Conservation (phyloP, 23 tunicate species). For the Halocynthia roretzi region DNA sequence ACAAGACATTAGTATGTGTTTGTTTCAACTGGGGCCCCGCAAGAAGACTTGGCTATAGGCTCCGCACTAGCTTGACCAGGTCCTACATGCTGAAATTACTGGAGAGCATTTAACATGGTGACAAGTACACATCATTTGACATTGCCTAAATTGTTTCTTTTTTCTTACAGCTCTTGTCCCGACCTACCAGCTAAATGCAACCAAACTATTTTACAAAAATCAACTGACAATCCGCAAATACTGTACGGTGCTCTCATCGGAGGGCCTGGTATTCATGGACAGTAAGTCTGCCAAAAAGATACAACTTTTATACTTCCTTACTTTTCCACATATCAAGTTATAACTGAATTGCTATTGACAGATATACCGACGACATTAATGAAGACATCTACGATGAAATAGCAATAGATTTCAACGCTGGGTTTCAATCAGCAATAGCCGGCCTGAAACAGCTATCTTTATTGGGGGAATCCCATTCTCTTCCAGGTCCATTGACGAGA, state of each 20-base stretch:
- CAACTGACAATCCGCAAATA: slow-evolving; percentile 17
- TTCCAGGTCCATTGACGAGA: too few species aligned
- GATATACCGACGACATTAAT: slow-evolving; percentile 11
- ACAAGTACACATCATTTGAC: too few species aligned
- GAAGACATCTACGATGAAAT: background rate
- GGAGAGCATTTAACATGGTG: too few species aligned
- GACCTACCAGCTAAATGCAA: slow-evolving; percentile 18
- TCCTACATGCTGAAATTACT: too few species aligned
- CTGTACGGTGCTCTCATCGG: slow-evolving; percentile 51
- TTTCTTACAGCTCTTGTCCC: slow-evolving; percentile 8
- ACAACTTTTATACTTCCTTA: too few species aligned
- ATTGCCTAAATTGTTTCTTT: too few species aligned
- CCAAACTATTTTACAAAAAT: slow-evolving; percentile 2
- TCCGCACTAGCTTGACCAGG: too few species aligned
- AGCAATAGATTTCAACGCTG: slow-evolving; percentile 25
- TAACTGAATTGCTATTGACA: background rate
- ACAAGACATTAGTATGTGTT: too few species aligned
- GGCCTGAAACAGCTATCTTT: slow-evolving; percentile 2
- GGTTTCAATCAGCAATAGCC: slow-evolving; percentile 26
- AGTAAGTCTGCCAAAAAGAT: slow-evolving; percentile 16
- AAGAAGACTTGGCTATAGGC: too few species aligned
- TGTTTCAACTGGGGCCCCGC: too few species aligned
- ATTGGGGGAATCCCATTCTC: background rate
- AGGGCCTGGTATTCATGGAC: slow-evolving; percentile 35
- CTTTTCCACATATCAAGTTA: too few species aligned